Conservation (phyloP, 2,888 invertebrate genomes). For the Chromoteleia sp. region DNA sequence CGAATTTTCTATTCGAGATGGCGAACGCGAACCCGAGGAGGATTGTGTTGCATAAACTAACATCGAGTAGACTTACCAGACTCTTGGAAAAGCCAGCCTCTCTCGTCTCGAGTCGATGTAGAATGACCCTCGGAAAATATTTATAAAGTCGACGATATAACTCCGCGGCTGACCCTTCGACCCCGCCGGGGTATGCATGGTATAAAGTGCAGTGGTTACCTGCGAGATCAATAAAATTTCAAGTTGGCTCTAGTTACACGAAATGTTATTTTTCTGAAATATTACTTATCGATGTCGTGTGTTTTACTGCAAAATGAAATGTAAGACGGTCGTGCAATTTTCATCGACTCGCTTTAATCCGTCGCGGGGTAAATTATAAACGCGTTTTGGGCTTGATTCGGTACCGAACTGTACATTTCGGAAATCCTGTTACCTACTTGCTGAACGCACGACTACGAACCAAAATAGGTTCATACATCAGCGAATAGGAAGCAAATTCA, state of each 20-base stretch:
- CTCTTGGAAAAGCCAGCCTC: slow-evolving; percentile 58
- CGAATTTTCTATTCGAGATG: slow-evolving; percentile 21
- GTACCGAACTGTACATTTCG: slow-evolving; percentile 10
- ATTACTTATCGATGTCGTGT: slow-evolving; percentile 34
- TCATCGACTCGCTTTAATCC: slow-evolving; percentile 34
- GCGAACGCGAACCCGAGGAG: slow-evolving; percentile 6
- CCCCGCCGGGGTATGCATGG: slow-evolving; percentile 58
- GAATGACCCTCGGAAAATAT: slow-evolving; percentile 68
- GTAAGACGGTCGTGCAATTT: slow-evolving; percentile 11
- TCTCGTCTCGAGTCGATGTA: slow-evolving; percentile 56
- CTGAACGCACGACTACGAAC: background rate
- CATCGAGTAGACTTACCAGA: slow-evolving; percentile 46
- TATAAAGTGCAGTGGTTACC: slow-evolving; percentile 67
- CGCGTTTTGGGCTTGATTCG: slow-evolving; percentile 13
- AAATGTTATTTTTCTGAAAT: slow-evolving; percentile 45
- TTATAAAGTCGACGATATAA: slow-evolving; percentile 66
- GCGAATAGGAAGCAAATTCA: slow-evolving; percentile 23
- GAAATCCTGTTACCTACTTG: slow-evolving; percentile 22
- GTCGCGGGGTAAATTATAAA: slow-evolving; percentile 34
- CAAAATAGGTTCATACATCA: slow-evolving; percentile 20
- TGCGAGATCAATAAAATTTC: slow-evolving; percentile 76
- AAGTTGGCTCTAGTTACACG: slow-evolving; percentile 44
- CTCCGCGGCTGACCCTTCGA: slow-evolving; percentile 66
- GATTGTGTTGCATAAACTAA: slow-evolving; percentile 49
- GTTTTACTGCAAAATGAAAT: slow-evolving; percentile 35